phyloP scores from a whole-genome alignment of 2,797 vertebrate genomes.

The Triplophysa yarkandensis region DNA sequence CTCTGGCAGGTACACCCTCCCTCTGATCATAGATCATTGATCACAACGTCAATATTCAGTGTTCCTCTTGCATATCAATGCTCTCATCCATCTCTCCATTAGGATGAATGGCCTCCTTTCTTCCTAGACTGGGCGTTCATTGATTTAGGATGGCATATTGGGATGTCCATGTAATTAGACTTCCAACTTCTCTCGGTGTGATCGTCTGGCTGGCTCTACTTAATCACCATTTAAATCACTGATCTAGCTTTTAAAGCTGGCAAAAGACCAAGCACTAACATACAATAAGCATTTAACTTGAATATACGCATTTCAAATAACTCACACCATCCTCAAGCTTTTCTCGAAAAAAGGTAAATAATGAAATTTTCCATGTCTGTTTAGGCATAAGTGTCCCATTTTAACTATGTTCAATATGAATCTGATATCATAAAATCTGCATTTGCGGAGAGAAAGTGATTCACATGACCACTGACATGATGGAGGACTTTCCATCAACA shows the following conservation, averaged over 20 bases:
- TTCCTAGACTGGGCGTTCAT: slow-evolving; percentile 66
- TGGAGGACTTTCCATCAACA: slow-evolving; percentile 51
- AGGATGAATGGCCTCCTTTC: slow-evolving; percentile 64
- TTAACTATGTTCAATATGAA: not conserved
- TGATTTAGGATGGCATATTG: slow-evolving; percentile 63
- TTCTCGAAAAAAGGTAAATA: too few relatives aligned
- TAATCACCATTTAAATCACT: slow-evolving; percentile 52
- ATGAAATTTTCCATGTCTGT: too few relatives aligned
- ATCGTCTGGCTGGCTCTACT: slow-evolving; percentile 37
- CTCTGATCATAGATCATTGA: slow-evolving; percentile 74
- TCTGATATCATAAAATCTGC: not conserved
- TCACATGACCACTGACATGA: slow-evolving; percentile 13
- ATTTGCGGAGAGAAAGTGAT: not conserved
- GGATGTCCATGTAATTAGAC: slow-evolving; percentile 54
- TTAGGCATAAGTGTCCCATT: not conserved
- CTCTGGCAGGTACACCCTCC: slow-evolving; percentile 73
- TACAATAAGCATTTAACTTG: too few relatives aligned
- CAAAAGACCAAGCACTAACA: slow-evolving; percentile 27
- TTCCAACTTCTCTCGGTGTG: slow-evolving; percentile 38
- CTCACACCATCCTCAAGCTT: too few relatives aligned
- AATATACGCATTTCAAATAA: too few relatives aligned
- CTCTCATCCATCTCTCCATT: slow-evolving; percentile 42
- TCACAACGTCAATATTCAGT: slow-evolving; percentile 65
- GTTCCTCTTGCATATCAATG: slow-evolving; percentile 56
- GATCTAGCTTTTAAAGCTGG: slow-evolving; percentile 39